Evolutionary conservation across 1,140 invertebrate species (phyloP).

Genomic region (Lepidostoma basale): DNA sequence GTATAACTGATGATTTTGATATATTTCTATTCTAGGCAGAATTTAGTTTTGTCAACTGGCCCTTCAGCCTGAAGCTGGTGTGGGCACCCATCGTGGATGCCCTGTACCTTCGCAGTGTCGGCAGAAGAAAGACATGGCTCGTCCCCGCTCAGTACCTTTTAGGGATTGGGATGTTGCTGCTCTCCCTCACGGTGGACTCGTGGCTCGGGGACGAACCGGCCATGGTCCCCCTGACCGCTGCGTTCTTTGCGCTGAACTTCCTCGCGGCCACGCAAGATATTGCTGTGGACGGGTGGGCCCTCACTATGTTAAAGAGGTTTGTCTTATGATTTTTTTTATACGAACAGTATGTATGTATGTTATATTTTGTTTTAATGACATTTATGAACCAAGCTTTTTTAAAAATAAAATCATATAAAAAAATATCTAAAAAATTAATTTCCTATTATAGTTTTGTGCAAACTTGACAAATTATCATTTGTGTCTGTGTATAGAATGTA

Average conservation of each 20-base stretch:
- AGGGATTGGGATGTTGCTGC: conserved; percentile 82
- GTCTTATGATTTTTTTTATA: background rate
- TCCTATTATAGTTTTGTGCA: too few species aligned
- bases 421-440: too few species aligned
- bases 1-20: too few species aligned
- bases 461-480: too few species aligned
- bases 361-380: too few species aligned
- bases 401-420: too few species aligned
- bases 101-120: conserved; percentile 81
- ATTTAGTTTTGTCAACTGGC: conserved; percentile 98
- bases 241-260: conserved; percentile 94
- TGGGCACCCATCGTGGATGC: conserved; percentile 99
- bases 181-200: conserved; percentile 75
- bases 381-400: too few species aligned
- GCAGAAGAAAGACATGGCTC: conserved; percentile 96
- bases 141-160: conserved; percentile 88
- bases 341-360: background rate
- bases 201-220: conserved; percentile 82
- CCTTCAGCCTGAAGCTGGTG: conserved; percentile 95
- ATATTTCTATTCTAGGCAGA: conserved; percentile 77
- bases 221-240: conserved; percentile 78
- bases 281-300: conserved; percentile 98
- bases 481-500: too few species aligned
- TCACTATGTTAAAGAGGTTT: conserved; percentile 95
- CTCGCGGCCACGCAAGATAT: conserved; percentile 99